Conservation (phyloP, 2,113 vertebrate genomes). For the Saguinus imperator region DNA sequence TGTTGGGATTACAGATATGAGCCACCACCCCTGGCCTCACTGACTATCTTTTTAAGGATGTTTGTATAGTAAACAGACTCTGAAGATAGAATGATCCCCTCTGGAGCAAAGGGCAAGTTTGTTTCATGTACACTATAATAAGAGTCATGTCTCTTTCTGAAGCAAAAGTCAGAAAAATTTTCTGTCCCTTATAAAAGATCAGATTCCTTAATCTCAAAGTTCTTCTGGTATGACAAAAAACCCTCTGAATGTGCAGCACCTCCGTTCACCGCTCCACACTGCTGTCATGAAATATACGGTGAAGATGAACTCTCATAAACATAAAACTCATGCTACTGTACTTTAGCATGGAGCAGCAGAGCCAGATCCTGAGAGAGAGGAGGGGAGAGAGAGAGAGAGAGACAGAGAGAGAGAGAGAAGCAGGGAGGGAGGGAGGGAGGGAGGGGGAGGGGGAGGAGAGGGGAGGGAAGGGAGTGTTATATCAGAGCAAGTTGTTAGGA, state of each 20-base stretch:
- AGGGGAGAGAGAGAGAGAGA: too few species aligned
- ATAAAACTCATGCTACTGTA: neutral
- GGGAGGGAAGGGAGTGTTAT: too few species aligned
- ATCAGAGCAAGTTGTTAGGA: too few species aligned
- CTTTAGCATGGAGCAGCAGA: too few species aligned
- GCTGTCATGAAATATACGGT: neutral
- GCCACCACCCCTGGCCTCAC: too few species aligned
- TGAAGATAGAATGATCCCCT: neutral
- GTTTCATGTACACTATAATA: neutral
- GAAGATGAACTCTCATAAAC: neutral
- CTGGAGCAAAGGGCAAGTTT: neutral
- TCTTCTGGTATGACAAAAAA: neutral
- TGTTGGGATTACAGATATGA: too few species aligned
- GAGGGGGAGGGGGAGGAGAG: too few species aligned
- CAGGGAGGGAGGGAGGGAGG: too few species aligned
- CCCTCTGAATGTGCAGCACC: rapidly evolving
- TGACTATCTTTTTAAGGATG: neutral
- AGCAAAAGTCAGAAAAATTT: neutral
- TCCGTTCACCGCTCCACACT: neutral
- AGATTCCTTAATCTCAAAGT: neutral
- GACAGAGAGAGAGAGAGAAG: too few species aligned
- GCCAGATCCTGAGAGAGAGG: too few species aligned
- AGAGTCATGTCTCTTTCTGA: neutral
- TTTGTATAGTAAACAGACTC: neutral
- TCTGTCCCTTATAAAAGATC: neutral